Evolutionary conservation across 2,797 vertebrate genomes (phyloP), one percentile per base, ranked within the genome.

Genomic region (Rhynchonycteris naso): DNA sequence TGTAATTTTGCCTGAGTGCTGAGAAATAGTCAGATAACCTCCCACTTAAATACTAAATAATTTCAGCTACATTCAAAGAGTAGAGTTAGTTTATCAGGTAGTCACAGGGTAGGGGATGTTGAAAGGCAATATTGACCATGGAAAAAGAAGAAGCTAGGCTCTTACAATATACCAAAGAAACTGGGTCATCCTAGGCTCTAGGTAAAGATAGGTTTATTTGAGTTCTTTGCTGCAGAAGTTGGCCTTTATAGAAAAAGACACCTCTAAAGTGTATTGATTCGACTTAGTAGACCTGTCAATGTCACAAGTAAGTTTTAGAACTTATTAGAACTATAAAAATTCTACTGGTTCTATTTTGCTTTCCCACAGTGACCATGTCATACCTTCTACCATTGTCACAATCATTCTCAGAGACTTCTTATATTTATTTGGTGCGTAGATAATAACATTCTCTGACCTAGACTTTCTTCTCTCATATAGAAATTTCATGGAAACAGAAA

Each of bases 251-350:
- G 26, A 21, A 91, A 81, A 92, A 76, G 54, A 54, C 0, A 18
- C 12, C 24, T 78, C 91, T 10, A 59, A 50, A 80, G 16, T 50
- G 3, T 61, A 35, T 26, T 71, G 19, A 75, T 86, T 75, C 81
- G 59, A 47, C 24, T 61, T 18, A 90, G 12, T 50, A 30, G 50
- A 95, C 7, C 11, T 76, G n/a, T 24, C 4, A 59, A 90, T 76
- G 11, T 66, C 81, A 26, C 13, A 81, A 35, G 59, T 61, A 33
- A 90, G 71, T 80, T 94, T 86, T 22, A 85, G 33, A 95, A 93
- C 68, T 84, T 21, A 4, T 52, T 58, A 59, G 47, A 76, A 38
- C 12, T 56, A 30, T 22, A 80, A 86, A 91, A 58, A 68, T 90
- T 52, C 19, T 43, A 3, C 66, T 61, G 21, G 14, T 26, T 93